These are phyloP conservation scores for Bellardia pandia DNA, from an alignment of 2,888 invertebrate species.

Conservation along the genomic window DNA sequence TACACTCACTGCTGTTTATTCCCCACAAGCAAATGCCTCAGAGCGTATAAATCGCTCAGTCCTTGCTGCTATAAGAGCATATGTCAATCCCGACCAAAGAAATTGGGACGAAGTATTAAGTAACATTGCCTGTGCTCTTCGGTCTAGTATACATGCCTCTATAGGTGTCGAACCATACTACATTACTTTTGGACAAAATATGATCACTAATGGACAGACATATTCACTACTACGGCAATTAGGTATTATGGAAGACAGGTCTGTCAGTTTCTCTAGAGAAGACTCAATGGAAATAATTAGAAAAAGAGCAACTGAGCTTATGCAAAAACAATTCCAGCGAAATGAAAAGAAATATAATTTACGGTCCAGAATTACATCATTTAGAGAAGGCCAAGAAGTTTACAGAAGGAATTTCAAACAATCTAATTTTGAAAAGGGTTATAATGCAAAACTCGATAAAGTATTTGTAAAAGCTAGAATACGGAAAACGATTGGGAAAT, in stretches of 20 bases:
- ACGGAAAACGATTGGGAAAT: background rate
- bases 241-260: background rate
- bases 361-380: background rate
- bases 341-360: background rate
- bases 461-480: background rate
- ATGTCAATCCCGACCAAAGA: slow-evolving; percentile 20
- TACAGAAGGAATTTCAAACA: background rate
- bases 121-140: background rate
- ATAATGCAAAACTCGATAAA: background rate
- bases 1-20: slow-evolving; percentile 1
- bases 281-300: background rate
- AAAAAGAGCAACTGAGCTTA: background rate
- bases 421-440: background rate
- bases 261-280: background rate
- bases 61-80: slow-evolving; percentile 7
- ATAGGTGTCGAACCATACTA: background rate
- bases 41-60: slow-evolving; percentile 40
- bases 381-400: background rate
- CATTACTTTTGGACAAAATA: background rate
- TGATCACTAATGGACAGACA: background rate
- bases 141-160: background rate
- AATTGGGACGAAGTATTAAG: slow-evolving; percentile 37
- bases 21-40: slow-evolving; percentile 41
- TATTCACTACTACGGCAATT: background rate
- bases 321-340: background rate